Evolutionary conservation across 2,113 vertebrate genomes (phyloP).

Genomic region (Candoia aspera): DNA sequence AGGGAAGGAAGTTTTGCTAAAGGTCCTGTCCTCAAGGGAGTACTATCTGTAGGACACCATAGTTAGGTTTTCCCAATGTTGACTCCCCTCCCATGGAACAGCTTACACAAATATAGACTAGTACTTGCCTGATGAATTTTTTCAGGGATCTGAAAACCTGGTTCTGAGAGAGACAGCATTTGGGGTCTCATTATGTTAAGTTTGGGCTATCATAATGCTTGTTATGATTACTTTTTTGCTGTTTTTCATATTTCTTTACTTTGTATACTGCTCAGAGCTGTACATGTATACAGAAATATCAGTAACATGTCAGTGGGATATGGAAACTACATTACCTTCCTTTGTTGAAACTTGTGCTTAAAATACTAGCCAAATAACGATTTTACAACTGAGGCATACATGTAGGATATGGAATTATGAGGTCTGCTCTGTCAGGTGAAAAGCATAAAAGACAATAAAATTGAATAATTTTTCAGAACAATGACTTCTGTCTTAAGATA

Average conservation of each 20-base stretch:
- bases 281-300: neutral
- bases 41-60: neutral
- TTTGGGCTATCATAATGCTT: neutral
- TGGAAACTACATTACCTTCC: neutral
- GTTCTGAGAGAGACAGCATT: neutral
- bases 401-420: neutral
- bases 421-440: rapidly evolving
- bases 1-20: neutral
- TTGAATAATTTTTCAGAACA: neutral
- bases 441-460: constrained; percentile 15
- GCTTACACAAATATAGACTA: neutral
- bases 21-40: neutral
- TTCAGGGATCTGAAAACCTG: neutral
- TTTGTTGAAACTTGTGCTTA: constrained; percentile 16
- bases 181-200: neutral
- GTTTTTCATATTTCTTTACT: neutral
- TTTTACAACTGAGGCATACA: neutral
- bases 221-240: neutral
- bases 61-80: neutral
- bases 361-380: neutral
- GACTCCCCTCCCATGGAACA: neutral
- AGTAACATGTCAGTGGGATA: neutral
- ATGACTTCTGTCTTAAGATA: rapidly evolving
- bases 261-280: neutral
- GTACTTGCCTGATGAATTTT: neutral